A percentile compares a stretch with the other conserved stretches of the same genome.
Conservation (phyloP, 1,140 invertebrate genomes). For the Polyergus mexicanus region DNA sequence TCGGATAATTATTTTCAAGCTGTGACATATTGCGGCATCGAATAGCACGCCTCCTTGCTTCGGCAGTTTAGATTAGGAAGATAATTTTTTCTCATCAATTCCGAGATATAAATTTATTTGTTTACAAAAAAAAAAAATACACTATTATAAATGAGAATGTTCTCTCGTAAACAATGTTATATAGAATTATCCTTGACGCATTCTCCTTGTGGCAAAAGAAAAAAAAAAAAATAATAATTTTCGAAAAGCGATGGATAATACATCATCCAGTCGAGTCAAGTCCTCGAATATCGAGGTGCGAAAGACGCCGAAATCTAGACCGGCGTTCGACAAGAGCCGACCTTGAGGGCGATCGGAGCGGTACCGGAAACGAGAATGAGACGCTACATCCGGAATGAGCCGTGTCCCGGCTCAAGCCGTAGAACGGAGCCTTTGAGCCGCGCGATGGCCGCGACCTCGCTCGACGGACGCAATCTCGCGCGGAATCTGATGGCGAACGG, state of each 20-base stretch:
- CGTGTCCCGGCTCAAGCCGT: neutral
- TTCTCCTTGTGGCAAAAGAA: neutral
- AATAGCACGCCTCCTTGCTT: neutral
- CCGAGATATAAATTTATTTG: neutral
- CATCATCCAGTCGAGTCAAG: neutral
- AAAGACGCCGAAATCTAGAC: too few species aligned
- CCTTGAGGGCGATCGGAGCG: conserved; percentile 59
- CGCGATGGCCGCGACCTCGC: conserved; percentile 39
- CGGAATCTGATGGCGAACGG: conserved; percentile 75
- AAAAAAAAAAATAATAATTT: too few species aligned
- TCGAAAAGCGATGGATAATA: neutral
- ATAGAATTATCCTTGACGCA: too few species aligned
- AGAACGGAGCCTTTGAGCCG: neutral
- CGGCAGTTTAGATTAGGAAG: neutral
- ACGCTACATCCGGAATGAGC: conserved; percentile 64
- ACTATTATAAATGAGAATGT: too few species aligned
- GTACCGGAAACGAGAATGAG: conserved; percentile 68
- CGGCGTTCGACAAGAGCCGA: neutral
- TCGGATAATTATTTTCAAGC: neutral
- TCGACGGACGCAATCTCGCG: conserved; percentile 65
- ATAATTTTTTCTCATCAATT: neutral
- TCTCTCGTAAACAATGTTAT: too few species aligned
- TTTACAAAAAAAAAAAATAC: neutral
- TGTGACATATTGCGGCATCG: neutral
- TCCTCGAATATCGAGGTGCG: neutral